Conservation (phyloP, 1,140 invertebrate species). For the Conopomorpha cramerella region DNA sequence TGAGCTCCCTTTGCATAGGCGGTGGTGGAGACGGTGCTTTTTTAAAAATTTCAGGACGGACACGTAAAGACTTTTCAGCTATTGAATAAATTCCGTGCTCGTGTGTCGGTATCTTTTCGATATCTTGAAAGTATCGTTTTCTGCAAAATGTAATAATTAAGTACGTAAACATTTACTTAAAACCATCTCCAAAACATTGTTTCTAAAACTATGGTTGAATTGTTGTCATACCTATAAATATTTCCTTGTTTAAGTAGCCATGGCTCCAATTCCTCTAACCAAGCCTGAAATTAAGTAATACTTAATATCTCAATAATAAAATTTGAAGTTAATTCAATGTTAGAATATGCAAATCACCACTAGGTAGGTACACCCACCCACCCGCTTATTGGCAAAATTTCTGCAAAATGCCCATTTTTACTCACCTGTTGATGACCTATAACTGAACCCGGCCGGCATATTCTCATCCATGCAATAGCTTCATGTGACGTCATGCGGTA, state of each 20-base stretch:
- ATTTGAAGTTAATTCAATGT: no score
- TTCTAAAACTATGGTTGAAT: no score
- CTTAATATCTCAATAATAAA: no score
- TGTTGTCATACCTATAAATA: constrained; percentile 44
- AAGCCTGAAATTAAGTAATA: no score
- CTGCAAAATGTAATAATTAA: constrained; percentile 34
- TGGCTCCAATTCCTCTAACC: constrained; percentile 39
- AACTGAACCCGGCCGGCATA: constrained; percentile 95
- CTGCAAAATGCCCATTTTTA: no score
- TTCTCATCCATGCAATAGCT: constrained; percentile 94
- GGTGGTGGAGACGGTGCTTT: constrained; percentile 27
- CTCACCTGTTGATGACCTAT: constrained; percentile 91
- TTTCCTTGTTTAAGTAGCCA: constrained; percentile 48
- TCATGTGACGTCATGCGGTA: constrained; percentile 92
- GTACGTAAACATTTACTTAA: no score
- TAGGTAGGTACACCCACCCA: no score
- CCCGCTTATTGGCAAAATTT: no score
- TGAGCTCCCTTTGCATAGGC: constrained; percentile 15
- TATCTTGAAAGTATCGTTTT: constrained; percentile 26
- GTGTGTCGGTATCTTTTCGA: constrained; percentile 30
- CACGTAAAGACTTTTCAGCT: constrained; percentile 21
- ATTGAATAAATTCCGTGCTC: constrained; percentile 41
- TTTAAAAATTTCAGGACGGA: constrained; percentile 16
- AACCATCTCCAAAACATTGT: no score
- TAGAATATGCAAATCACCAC: no score